Conservation (phyloP, 2,797 vertebrate genomes). For the Acanthopagrus latus region DNA sequence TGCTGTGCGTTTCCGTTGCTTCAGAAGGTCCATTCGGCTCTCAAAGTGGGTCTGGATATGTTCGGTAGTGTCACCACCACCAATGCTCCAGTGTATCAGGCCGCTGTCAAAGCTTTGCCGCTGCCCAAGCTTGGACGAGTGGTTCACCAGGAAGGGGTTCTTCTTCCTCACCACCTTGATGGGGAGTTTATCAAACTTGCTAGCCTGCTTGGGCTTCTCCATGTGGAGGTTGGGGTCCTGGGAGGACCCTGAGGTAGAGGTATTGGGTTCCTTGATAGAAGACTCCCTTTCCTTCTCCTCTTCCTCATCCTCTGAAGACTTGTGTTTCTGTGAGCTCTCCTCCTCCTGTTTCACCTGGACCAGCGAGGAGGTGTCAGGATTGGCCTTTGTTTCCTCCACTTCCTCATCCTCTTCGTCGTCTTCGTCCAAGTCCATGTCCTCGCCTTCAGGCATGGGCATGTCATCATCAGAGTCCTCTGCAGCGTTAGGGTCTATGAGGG, state of each 20-base stretch:
- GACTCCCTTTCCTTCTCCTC: slow-evolving; percentile 84
- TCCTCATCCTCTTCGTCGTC: slow-evolving; percentile 88
- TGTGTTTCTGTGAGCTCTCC: slow-evolving; percentile 71
- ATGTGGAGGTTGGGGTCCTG: slow-evolving; percentile 84
- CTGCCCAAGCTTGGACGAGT: slow-evolving; percentile 90
- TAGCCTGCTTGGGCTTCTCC: slow-evolving; percentile 91
- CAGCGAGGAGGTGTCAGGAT: slow-evolving; percentile 36
- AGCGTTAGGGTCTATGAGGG: slow-evolving; percentile 91
- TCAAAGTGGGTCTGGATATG: slow-evolving; percentile 99
- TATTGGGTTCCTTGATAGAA: slow-evolving; percentile 85
- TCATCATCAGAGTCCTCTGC: slow-evolving; percentile 89
- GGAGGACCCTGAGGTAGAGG: slow-evolving; percentile 74
- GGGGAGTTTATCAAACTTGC: slow-evolving; percentile 98
- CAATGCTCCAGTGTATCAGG: slow-evolving; percentile 96
- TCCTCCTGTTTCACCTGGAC: slow-evolving; percentile 83
- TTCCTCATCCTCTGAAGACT: slow-evolving; percentile 74
- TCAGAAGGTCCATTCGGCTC: slow-evolving; percentile 88
- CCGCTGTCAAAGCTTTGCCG: slow-evolving; percentile 97
- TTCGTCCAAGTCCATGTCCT: slow-evolving; percentile 86
- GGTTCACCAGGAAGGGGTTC: slow-evolving; percentile 92
- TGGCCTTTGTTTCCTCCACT: slow-evolving; percentile 66
- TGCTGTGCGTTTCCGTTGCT: slow-evolving; percentile 83
- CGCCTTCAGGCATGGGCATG: slow-evolving; percentile 81
- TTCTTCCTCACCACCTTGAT: slow-evolving; percentile 95
- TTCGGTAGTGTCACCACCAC: slow-evolving; percentile 97